Evolutionary conservation across 2,888 invertebrate species (phyloP), one percentile per base, ranked within the genome.

Genomic region (Drosophila meridiana): DNA sequence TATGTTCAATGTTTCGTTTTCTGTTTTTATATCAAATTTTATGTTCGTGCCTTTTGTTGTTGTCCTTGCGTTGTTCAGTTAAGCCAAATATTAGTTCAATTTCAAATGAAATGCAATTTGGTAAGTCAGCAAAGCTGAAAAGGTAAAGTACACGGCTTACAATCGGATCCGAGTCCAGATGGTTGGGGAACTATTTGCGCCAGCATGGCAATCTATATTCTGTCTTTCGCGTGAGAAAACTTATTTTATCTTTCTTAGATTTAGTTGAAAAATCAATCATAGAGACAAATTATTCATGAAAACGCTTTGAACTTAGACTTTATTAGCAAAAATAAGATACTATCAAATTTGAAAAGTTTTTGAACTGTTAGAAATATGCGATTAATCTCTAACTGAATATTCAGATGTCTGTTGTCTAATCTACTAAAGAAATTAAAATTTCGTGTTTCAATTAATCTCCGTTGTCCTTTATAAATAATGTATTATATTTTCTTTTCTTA

Each of bases 31-130:
- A 58, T 74, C 72, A 65, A 36, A 32, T 48, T 30, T 50, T 53
- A 68, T 48, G 48, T 43, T 62, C 60, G 8, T 69, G 62, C 80
- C 71, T 77, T 71, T 71, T 80, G 84, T 80, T 14, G 26, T 53
- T 64, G 86, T 88, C 83, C 42, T 57, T 50, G 77, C 69, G 32
- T 67, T 71, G 32, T 56, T 63, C 11, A 30, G 42, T 28, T 42
- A 26, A 13, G n/a, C 13, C 1, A 11, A 32, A 3, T 48, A 14
- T 20, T 50, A 32, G n/a, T 6, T n/a, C 6, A 6, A 52, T 52
- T 52, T n/a, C 50, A 52, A 52, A 34, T 11, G 4, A 20, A 52
- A 11, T 34, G 34, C 50, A 52, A 52, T 55, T 55, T 14, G 53
- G 53, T 55, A 55, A 55, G 53, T 55, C 38, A 20, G 26, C 7